A percentile compares a stretch with the other conserved stretches of the same genome.
Evolutionary conservation across 2,888 invertebrate genomes (phyloP).

Genomic region (Calameuta filiformis): DNA sequence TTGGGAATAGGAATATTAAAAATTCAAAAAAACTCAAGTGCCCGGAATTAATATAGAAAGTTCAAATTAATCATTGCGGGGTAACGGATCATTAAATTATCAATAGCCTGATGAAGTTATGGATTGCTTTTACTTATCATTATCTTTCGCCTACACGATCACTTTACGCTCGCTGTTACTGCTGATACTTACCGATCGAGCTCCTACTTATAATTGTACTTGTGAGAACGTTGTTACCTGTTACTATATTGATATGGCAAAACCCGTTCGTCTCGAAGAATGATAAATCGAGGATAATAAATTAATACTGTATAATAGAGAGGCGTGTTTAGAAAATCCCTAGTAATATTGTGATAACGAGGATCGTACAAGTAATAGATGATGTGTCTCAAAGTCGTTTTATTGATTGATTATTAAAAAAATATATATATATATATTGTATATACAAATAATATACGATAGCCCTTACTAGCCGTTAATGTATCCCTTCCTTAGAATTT

Average conservation of each 20-base stretch:
- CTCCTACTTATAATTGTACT: slow-evolving; percentile 4
- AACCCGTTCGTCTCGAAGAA: not conserved
- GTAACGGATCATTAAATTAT: not conserved
- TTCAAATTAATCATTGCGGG: not conserved
- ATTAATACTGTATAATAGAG: slow-evolving; percentile 1
- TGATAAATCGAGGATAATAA: slow-evolving; percentile 2
- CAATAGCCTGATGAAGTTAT: not conserved
- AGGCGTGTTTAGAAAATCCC: not conserved
- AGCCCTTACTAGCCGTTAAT: not conserved
- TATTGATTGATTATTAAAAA: not conserved
- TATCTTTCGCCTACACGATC: not conserved
- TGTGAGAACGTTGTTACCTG: slow-evolving; percentile 5
- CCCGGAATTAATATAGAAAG: not conserved
- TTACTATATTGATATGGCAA: slow-evolving; percentile 1
- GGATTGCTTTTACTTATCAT: not conserved
- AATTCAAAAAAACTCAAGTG: not conserved
- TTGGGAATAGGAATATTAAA: not conserved
- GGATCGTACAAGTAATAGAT: not conserved
- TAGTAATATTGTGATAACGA: not conserved
- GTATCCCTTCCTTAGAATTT: not conserved
- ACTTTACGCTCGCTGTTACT: not conserved
- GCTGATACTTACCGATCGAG: not conserved
- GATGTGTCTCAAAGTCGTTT: not conserved
- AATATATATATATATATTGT: not conserved
- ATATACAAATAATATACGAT: not conserved